phyloP scores from a whole-genome alignment of 2,113 vertebrate species.

The Pseudorasbora parva region DNA sequence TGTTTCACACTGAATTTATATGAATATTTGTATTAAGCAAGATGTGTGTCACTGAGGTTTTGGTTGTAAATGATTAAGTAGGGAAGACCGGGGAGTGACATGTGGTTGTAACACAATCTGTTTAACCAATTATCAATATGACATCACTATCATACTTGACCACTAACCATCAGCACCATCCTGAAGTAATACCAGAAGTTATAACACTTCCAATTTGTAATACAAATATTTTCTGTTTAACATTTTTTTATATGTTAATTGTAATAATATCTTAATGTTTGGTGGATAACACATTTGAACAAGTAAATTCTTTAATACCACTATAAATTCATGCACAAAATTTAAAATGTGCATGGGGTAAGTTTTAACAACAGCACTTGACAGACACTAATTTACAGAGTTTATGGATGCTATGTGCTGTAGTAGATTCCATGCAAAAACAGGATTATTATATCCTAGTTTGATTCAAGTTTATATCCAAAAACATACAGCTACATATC shows the following conservation, averaged over 20 bases:
- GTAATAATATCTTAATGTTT: too few relatives aligned
- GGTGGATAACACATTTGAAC: neutral
- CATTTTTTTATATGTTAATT: too few relatives aligned
- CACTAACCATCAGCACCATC: neutral
- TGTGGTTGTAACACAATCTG: neutral
- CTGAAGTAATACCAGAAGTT: neutral
- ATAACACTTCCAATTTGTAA: neutral
- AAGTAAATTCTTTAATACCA: neutral
- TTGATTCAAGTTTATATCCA: neutral
- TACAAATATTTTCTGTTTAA: neutral
- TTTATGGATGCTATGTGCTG: neutral
- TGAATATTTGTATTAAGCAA: neutral
- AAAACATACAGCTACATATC: neutral
- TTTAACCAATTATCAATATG: neutral
- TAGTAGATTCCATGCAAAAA: neutral
- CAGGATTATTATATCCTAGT: neutral
- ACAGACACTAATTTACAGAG: neutral
- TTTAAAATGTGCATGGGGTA: neutral
- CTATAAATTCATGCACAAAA: neutral
- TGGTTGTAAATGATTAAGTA: slow-evolving; percentile 9
- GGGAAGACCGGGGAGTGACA: neutral
- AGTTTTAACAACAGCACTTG: neutral
- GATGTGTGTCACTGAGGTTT: slow-evolving; percentile 12
- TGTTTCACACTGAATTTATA: neutral
- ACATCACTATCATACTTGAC: neutral